phyloP scores from a whole-genome alignment of 2,888 invertebrate genomes.

The Conops quadrifasciatus region DNA sequence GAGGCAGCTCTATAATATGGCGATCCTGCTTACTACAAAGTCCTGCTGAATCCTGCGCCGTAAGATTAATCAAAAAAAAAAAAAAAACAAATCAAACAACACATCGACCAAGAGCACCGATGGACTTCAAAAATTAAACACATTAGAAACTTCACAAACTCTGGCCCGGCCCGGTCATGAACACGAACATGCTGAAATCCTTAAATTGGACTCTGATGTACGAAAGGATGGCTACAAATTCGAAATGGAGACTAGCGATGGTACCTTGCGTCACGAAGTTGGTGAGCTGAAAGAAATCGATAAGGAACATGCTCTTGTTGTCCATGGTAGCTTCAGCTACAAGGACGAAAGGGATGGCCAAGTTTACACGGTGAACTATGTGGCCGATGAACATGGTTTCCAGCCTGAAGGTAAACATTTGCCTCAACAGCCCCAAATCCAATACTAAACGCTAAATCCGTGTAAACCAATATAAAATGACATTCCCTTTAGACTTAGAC shows the following conservation, averaged over 20 bases:
- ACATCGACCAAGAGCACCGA: too few species aligned
- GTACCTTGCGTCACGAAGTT: slow-evolving; percentile 71
- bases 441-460: neutral
- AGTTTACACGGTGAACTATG: slow-evolving; percentile 66
- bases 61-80: too few species aligned
- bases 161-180: slow-evolving; percentile 47
- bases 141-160: too few species aligned
- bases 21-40: too few species aligned
- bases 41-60: too few species aligned
- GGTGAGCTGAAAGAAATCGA: slow-evolving; percentile 71
- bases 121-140: too few species aligned
- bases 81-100: too few species aligned
- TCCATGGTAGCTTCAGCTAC: slow-evolving; percentile 71
- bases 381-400: slow-evolving; percentile 64
- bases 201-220: slow-evolving; percentile 67
- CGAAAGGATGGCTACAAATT: slow-evolving; percentile 51
- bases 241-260: slow-evolving; percentile 72
- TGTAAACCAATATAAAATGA: neutral
- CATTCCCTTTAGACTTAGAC: neutral
- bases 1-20: too few species aligned
- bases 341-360: slow-evolving; percentile 69
- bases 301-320: slow-evolving; percentile 70
- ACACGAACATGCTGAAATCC: slow-evolving; percentile 48
- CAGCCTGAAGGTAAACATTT: slow-evolving; percentile 64
- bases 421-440: slow-evolving; percentile 43